A percentile compares a stretch with the other conserved stretches of the same genome.
Conservation (phyloP, 2,113 vertebrate species). For the Zosterops hypoxanthus region DNA sequence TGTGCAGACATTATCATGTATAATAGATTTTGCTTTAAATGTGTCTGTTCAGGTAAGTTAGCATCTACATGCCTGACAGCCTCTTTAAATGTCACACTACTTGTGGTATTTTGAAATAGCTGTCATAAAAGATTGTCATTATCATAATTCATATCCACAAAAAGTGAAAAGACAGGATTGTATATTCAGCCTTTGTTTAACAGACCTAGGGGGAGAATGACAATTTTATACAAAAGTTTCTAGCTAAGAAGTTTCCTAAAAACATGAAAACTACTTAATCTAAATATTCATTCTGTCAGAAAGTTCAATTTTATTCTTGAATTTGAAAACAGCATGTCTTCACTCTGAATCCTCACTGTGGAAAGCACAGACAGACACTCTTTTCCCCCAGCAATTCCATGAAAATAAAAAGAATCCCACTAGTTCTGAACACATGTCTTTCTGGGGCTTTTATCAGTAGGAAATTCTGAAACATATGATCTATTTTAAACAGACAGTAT, state of each 20-base stretch:
- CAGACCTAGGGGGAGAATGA: background rate
- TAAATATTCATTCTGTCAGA: background rate
- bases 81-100: background rate
- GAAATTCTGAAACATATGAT: background rate
- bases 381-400: background rate
- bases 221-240: background rate
- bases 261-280: background rate
- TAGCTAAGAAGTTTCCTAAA: background rate
- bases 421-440: background rate
- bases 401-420: background rate
- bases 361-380: background rate
- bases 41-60: background rate
- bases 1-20: background rate
- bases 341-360: background rate
- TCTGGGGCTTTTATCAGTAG: background rate
- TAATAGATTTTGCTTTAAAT: background rate
- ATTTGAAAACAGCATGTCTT: background rate
- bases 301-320: background rate
- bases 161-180: background rate
- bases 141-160: background rate
- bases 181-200: background rate
- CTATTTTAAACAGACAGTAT: background rate
- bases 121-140: background rate
- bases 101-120: background rate
- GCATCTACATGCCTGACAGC: background rate